Evolutionary conservation across 2,888 invertebrate genomes (phyloP).

Genomic region (Aphidius colemani): DNA sequence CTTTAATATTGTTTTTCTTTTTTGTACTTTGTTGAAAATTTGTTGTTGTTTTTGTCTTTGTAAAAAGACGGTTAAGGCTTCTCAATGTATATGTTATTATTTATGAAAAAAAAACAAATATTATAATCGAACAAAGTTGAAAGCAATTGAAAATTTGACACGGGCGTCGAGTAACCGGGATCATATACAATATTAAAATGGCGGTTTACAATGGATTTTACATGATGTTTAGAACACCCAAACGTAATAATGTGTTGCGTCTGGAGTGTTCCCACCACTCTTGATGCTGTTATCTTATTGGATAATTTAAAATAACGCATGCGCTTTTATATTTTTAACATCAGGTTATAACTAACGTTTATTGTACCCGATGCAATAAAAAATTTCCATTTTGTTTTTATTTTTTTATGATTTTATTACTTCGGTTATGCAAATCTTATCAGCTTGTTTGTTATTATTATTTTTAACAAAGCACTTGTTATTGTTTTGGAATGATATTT

Average conservation of each 20-base stretch:
- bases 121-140: conserved; percentile 42
- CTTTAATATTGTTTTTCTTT: conserved; percentile 8
- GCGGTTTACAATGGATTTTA: conserved; percentile 25
- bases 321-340: conserved; percentile 25
- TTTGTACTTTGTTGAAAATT: conserved; percentile 9
- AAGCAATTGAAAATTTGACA: conserved; percentile 35
- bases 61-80: conserved; percentile 53
- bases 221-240: conserved; percentile 29
- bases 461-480: neutral
- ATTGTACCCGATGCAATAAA: neutral
- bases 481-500: neutral
- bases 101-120: too few species aligned
- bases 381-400: too few species aligned
- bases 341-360: conserved; percentile 20
- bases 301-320: conserved; percentile 41
- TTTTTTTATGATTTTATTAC: too few species aligned
- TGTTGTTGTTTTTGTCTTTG: conserved; percentile 23
- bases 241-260: conserved; percentile 23
- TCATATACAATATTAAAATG: conserved; percentile 51
- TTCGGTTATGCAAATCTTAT: too few species aligned
- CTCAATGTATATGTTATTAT: conserved; percentile 26
- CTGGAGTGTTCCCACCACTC: conserved; percentile 18
- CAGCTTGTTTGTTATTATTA: too few species aligned
- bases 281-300: conserved; percentile 32
- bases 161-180: conserved; percentile 57